Base-by-base conservation (phyloP, 2,113 vertebrate genomes). In the Euleptes europaea region DNA sequence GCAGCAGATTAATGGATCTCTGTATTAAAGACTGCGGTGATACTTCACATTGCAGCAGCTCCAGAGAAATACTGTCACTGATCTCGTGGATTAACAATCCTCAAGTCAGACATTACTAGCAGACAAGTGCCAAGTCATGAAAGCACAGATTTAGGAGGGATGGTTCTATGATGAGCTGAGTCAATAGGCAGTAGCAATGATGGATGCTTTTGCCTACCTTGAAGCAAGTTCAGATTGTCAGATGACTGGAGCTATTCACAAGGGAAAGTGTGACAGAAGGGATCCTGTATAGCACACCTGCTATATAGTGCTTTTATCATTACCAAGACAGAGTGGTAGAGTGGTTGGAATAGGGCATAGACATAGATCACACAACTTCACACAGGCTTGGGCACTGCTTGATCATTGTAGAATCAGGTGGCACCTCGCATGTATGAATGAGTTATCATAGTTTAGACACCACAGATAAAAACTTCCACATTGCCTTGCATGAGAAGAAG, bases 51-150 rank as follows among this genome's bases (percentile, higher is more conserved):
- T 84, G 47, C 69, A 86, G 15, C 0, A 1, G 14, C 49, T 77
- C 75, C 87, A 86, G 81, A 86, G 81, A 83, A 75, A 67, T 21
- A 3, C 44, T 78, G 72, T 38, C 15, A 76, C 5, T 86, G 63
- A 69, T 73, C 78, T 78, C 87, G 51, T 67, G 79, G 63, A 84
- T 67, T 66, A 88, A 88, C 42, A 42, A 10, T 38, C 49, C 85
- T 80, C 71, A 78, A n/a, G 0, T 0, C 5, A 23, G 57, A 17
- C 47, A 44, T 84, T 82, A 44, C 81, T 90, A 69, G 66, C 0
- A 2, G 3, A 5, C 19, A 57, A 63, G 38, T 83, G 69, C 28
- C 87, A 88, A 49, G 1, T 1, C 42, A 28, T 23, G n/a, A 73
- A 89, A 76, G 4, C 0, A 0, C 6, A 78, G 66, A 82, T 78